These are phyloP conservation scores for Hozukius guyotensis DNA, from an alignment of 2,797 vertebrate genomes.

Conservation along the genomic window DNA sequence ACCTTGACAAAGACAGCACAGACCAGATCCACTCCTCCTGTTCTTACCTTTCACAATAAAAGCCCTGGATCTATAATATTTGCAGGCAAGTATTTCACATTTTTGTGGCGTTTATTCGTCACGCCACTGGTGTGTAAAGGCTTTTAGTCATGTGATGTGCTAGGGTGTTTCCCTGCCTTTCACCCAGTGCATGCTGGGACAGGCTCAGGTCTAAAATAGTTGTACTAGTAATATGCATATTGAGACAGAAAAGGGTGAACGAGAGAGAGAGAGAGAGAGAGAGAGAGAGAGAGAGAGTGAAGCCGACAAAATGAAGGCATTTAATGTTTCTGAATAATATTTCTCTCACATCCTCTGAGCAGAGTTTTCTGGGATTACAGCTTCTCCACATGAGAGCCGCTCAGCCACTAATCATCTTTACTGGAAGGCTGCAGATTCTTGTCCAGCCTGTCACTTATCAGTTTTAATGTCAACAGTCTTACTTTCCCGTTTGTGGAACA, in stretches of 20 bases:
- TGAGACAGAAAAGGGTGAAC: neutral
- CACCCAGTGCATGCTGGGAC: neutral
- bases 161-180: neutral
- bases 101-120: no score
- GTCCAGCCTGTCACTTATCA: conserved; percentile 47
- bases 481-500: conserved; percentile 24
- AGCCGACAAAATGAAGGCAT: neutral
- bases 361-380: conserved; percentile 54
- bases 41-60: no score
- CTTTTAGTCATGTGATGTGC: neutral
- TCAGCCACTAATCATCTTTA: conserved; percentile 69
- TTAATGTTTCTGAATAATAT: conserved; percentile 41
- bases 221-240: neutral
- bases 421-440: conserved; percentile 58
- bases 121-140: rapidly evolving
- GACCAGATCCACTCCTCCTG: no score
- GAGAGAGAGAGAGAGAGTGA: neutral
- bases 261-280: neutral
- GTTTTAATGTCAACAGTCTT: conserved; percentile 55
- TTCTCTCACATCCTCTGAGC: conserved; percentile 31
- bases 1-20: no score
- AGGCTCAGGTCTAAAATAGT: neutral
- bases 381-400: conserved; percentile 52
- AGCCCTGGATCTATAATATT: no score
- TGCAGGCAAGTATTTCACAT: no score